Percentiles rank a stretch among this genome's conserved stretches.
phyloP scores from a whole-genome alignment of 2,888 invertebrate species.

The Napeogenes inachia region DNA sequence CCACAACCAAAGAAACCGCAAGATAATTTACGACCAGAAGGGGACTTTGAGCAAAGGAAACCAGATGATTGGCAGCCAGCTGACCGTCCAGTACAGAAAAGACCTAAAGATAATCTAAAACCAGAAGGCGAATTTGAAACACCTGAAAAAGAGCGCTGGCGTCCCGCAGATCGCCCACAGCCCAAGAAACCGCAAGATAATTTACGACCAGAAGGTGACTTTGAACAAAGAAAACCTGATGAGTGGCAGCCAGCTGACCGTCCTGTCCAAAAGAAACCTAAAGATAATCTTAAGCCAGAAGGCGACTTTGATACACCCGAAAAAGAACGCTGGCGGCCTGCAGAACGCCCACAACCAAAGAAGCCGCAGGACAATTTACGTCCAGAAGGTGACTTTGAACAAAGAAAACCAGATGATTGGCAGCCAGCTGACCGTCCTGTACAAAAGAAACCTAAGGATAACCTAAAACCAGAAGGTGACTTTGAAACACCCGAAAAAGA shows the following conservation, averaged over 20 bases:
- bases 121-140: slow-evolving; percentile 47
- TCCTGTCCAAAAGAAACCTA: slow-evolving; percentile 54
- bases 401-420: slow-evolving; percentile 58
- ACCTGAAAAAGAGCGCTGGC: slow-evolving; percentile 56
- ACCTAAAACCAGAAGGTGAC: slow-evolving; percentile 77
- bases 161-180: slow-evolving; percentile 57
- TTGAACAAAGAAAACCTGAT: slow-evolving; percentile 79
- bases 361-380: slow-evolving; percentile 67
- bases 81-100: slow-evolving; percentile 51
- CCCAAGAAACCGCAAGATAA: slow-evolving; percentile 72
- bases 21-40: slow-evolving; percentile 77
- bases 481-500: slow-evolving; percentile 62
- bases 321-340: slow-evolving; percentile 51
- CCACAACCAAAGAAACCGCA: slow-evolving; percentile 58
- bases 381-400: slow-evolving; percentile 69
- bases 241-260: slow-evolving; percentile 58
- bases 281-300: slow-evolving; percentile 75
- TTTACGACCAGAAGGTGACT: slow-evolving; percentile 75
- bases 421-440: slow-evolving; percentile 70
- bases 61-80: slow-evolving; percentile 56
- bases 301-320: slow-evolving; percentile 71
- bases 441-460: slow-evolving; percentile 76
- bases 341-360: slow-evolving; percentile 51
- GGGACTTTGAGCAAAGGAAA: slow-evolving; percentile 57
- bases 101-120: slow-evolving; percentile 65